phyloP scores from a whole-genome alignment of 2,113 vertebrate genomes.

The Perccottus glenii region DNA sequence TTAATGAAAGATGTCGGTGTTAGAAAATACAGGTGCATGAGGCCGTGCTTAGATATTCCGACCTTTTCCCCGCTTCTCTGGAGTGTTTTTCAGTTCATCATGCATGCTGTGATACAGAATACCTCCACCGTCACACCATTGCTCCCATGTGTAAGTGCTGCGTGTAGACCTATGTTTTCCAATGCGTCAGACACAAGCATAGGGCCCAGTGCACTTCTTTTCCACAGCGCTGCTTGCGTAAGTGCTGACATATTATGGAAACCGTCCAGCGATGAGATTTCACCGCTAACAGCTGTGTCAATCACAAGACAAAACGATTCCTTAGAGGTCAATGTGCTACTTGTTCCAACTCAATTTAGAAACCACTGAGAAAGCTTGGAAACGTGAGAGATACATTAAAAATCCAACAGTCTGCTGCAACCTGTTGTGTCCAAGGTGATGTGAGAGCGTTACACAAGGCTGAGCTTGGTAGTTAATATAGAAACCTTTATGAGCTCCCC shows the following conservation, averaged over 20 bases:
- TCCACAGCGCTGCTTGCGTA: conserved; percentile 22
- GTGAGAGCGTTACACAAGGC: conserved; percentile 1
- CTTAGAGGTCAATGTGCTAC: neutral
- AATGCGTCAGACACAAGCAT: neutral
- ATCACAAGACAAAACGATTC: conserved; percentile 14
- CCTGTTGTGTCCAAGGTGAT: conserved; percentile 22
- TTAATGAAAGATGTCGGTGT: neutral
- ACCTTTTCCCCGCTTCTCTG: conserved; percentile 25
- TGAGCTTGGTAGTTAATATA: conserved; percentile 21
- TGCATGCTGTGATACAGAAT: conserved; percentile 18
- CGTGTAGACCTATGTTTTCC: conserved; percentile 22
- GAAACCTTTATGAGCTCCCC: conserved; percentile 10
- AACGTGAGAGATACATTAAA: neutral
- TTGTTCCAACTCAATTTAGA: neutral
- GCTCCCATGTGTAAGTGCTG: conserved; percentile 20
- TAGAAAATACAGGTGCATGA: conserved; percentile 2
- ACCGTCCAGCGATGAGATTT: conserved; percentile 11
- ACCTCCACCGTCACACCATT: conserved; percentile 6
- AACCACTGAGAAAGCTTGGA: conserved; percentile 2
- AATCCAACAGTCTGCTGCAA: neutral
- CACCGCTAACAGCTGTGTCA: conserved; percentile 6
- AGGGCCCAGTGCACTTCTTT: conserved; percentile 13
- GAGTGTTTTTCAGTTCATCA: conserved; percentile 43
- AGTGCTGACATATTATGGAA: conserved; percentile 22
- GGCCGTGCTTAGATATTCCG: conserved; percentile 25